phyloP scores from a whole-genome alignment of 2,797 vertebrate species.

The Poecile montanus region DNA sequence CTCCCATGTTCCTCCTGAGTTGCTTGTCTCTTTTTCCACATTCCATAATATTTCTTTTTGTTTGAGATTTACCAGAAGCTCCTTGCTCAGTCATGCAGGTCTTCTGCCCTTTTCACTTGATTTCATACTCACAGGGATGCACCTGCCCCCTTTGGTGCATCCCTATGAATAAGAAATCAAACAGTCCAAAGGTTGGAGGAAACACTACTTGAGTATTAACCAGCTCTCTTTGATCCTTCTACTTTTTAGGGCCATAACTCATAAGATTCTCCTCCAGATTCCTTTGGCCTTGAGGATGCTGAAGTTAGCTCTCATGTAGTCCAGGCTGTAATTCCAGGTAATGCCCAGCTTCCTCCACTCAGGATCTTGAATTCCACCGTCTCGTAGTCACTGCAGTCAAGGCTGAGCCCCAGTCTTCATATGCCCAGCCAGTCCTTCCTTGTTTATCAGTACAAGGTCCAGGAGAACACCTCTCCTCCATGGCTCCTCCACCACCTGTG shows the following conservation, averaged over 20 bases:
- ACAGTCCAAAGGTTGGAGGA: not conserved
- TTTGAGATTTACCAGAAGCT: not conserved
- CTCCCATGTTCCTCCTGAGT: not conserved
- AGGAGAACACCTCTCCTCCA: not conserved
- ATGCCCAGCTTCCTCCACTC: not conserved
- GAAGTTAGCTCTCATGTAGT: not conserved
- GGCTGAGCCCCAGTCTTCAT: not conserved
- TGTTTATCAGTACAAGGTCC: not conserved
- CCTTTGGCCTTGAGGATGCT: not conserved
- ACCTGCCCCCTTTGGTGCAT: not conserved
- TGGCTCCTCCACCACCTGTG: not conserved
- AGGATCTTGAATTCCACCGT: not conserved
- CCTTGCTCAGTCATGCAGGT: not conserved
- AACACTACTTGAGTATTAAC: not conserved
- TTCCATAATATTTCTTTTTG: not conserved
- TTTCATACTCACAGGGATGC: not conserved
- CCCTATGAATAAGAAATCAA: not conserved
- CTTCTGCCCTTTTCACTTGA: not conserved
- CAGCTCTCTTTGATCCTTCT: not conserved
- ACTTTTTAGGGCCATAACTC: not conserved
- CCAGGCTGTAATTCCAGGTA: not conserved
- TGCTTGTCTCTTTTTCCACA: not conserved
- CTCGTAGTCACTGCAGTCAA: not conserved
- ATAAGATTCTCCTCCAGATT: not conserved
- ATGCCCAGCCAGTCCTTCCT: no score